Percentiles rank a stretch among this genome's conserved stretches.
phyloP scores from a whole-genome alignment of 1,140 invertebrate genomes.

The Camponotus vicinus region DNA sequence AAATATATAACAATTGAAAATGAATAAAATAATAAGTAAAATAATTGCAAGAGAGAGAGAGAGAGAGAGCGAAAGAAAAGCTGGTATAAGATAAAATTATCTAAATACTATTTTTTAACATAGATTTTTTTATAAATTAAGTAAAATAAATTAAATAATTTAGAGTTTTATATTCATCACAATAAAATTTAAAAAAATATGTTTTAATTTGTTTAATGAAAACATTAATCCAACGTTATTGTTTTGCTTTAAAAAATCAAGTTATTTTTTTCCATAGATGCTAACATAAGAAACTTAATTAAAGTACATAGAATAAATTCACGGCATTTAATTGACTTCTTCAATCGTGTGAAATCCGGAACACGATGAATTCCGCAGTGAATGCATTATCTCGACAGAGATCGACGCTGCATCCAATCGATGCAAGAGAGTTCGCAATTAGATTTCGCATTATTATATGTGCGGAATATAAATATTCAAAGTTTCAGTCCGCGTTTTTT shows the following conservation, averaged over 20 bases:
- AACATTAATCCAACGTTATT: background rate
- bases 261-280: background rate
- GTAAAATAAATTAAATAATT: background rate
- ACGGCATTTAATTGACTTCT: conserved; percentile 16
- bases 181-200: background rate
- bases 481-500: background rate
- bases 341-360: conserved; percentile 20
- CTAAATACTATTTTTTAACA: background rate
- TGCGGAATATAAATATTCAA: conserved; percentile 26
- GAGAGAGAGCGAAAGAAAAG: background rate
- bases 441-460: conserved; percentile 31
- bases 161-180: background rate
- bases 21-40: background rate
- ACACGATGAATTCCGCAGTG: conserved; percentile 14
- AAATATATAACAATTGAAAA: background rate
- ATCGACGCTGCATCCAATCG: conserved; percentile 6
- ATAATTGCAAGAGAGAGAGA: background rate
- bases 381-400: background rate
- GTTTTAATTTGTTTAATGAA: background rate
- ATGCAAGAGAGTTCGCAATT: conserved; percentile 12
- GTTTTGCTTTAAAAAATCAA: background rate
- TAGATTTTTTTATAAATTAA: background rate
- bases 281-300: conserved; percentile 2
- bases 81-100: background rate
- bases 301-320: background rate